Evolutionary conservation across 2,797 vertebrate genomes (phyloP).

Genomic region (Clarias laeviceps): DNA sequence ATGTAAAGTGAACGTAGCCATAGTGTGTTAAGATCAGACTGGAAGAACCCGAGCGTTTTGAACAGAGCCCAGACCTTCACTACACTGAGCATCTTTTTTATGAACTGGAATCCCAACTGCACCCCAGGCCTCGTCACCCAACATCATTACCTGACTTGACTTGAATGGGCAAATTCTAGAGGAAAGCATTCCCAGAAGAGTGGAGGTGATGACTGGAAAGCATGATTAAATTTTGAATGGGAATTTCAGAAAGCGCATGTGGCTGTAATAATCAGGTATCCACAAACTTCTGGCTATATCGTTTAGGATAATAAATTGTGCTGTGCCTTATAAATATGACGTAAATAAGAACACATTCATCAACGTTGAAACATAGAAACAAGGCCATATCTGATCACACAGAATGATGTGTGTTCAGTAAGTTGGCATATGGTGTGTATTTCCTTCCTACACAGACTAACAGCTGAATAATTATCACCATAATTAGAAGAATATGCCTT

Average conservation of each 20-base stretch:
- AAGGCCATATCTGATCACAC: background rate
- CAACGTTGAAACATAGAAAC: background rate
- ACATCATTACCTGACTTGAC: background rate
- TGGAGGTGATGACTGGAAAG: background rate
- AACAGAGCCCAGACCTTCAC: background rate
- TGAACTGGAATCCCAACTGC: too few relatives aligned
- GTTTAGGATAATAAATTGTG: background rate
- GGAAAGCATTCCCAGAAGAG: background rate
- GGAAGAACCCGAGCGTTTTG: too few relatives aligned
- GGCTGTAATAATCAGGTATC: background rate
- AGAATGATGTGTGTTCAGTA: background rate
- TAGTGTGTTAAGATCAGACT: too few relatives aligned
- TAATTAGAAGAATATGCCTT: slow-evolving; percentile 13
- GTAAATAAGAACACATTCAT: background rate
- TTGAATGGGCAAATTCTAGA: background rate
- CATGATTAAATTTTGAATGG: background rate
- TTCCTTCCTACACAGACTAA: background rate
- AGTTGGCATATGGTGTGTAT: background rate
- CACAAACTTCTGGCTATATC: background rate
- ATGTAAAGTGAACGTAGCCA: too few relatives aligned
- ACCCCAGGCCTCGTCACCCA: background rate
- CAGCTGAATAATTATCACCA: slow-evolving; percentile 3
- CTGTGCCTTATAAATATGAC: too few relatives aligned
- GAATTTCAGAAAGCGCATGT: background rate
- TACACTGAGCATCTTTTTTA: background rate